Conservation (phyloP, 2,797 vertebrate species). For the Gymnocypris eckloni region DNA sequence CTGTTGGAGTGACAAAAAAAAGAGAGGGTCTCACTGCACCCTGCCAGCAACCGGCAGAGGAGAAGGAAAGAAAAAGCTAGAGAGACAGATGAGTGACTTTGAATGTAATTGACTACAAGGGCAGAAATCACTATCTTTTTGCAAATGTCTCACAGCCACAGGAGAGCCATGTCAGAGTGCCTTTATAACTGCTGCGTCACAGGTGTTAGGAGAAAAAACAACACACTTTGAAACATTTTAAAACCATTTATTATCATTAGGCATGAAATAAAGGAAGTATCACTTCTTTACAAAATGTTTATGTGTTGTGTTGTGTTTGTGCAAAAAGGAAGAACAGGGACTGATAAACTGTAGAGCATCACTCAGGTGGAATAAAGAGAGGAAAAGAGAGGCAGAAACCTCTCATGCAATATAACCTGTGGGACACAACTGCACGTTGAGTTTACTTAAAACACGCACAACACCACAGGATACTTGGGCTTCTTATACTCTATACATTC, state of each 20-base stretch:
- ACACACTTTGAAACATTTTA: conserved; percentile 65
- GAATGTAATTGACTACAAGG: conserved; percentile 50
- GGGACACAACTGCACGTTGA: conserved; percentile 23
- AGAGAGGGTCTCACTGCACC: background rate
- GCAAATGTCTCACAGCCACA: background rate
- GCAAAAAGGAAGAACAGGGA: conserved; percentile 73
- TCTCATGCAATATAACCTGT: conserved; percentile 26
- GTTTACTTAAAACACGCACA: conserved; percentile 11
- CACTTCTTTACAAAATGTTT: conserved; percentile 74
- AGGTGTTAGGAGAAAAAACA: background rate
- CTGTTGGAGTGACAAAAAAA: conserved; percentile 28
- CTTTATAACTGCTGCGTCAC: background rate
- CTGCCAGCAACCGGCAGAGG: background rate
- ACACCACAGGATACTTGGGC: conserved; percentile 17
- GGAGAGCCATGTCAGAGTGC: background rate
- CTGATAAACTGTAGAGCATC: conserved; percentile 63
- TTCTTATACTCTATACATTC: conserved; percentile 35
- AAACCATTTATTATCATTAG: conserved; percentile 74
- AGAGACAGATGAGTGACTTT: conserved; percentile 57
- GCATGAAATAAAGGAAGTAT: conserved; percentile 74
- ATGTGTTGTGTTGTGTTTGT: conserved; percentile 71
- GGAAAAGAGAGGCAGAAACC: conserved; percentile 29
- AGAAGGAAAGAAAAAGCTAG: conserved; percentile 1
- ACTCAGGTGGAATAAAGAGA: conserved; percentile 56
- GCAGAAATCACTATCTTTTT: conserved; percentile 6